Evolutionary conservation across 2,797 vertebrate species (phyloP), one percentile per base, ranked within the genome.

Genomic region (Sebastes matsubarae): DNA sequence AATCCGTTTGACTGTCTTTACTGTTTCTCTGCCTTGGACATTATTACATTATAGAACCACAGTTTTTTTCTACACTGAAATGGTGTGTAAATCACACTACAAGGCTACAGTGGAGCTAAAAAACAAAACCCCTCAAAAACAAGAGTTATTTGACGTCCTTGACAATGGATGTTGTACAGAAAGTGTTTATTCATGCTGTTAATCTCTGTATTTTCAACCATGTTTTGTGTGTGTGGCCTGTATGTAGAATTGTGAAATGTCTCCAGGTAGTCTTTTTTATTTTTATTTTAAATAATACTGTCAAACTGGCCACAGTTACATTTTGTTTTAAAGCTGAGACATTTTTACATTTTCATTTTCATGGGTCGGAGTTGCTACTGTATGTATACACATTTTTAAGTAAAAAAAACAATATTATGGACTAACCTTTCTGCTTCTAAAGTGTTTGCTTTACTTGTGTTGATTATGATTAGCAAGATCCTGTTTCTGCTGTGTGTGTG

Each of bases 381-480:
- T 81, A 68, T 88, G 77, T 89, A 76, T 89, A 76, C 67, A 89
- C 85, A 78, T 93, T 92, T 89, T 93, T 91, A 85, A 91, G 85
- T 91, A 92, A 90, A 92, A 81, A 65, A 50, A 38, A 5, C 52
- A 64, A 27, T 18, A 8, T 24, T 10, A 20, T 29, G 18, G 8
- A 81, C 11, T 64, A 22, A 60, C 9, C 5, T 24, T 38, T 32
- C 1, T 34, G 52, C 6, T 16, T 4, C 11, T 7, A 1, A 34
- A 6, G 42, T 6, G 29, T 66, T 42, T 69, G 2, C 3, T 75
- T 77, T 42, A 24, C 6, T 20, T 54, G 11, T 59, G 8, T 27
- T 16, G 52, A 54, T 54, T 54, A 54, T 24, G 42, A 30, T 52
- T 8, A 22, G 11, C 3, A 3, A 14, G 42, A 29, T 29, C 2